Evolutionary conservation across 2,113 vertebrate genomes (phyloP).

Genomic region (Ictidomys tridecemlineatus): DNA sequence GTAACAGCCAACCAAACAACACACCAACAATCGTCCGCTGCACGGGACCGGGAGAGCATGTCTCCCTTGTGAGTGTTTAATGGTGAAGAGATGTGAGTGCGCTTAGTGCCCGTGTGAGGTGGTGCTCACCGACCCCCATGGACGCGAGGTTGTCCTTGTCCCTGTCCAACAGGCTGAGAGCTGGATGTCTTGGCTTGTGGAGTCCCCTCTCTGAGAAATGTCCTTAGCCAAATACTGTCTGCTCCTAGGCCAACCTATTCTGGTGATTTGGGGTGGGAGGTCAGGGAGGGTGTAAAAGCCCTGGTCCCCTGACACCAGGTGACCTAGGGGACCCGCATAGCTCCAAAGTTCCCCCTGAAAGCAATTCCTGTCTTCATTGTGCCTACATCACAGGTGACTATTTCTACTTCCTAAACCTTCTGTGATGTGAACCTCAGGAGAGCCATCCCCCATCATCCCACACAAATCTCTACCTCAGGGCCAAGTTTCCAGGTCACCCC

Average conservation of each 20-base stretch:
- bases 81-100: neutral
- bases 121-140: neutral
- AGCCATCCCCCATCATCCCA: neutral
- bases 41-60: neutral
- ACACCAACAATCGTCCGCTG: neutral
- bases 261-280: neutral
- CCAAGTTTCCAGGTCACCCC: neutral
- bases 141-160: neutral
- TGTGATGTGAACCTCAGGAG: neutral
- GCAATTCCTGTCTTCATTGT: neutral
- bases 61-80: neutral
- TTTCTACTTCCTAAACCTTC: neutral
- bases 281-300: neutral
- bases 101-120: too few relatives aligned
- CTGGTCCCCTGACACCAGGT: neutral
- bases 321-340: neutral
- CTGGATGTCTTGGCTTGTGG: neutral
- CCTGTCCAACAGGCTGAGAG: neutral
- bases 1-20: slow-evolving; percentile 51
- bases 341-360: neutral
- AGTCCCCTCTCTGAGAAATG: neutral
- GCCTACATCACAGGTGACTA: neutral
- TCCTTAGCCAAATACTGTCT: neutral
- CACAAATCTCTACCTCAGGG: neutral
- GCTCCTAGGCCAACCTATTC: neutral